Base-by-base conservation (phyloP, 2,113 vertebrate genomes). In the Lycaon pictus region DNA sequence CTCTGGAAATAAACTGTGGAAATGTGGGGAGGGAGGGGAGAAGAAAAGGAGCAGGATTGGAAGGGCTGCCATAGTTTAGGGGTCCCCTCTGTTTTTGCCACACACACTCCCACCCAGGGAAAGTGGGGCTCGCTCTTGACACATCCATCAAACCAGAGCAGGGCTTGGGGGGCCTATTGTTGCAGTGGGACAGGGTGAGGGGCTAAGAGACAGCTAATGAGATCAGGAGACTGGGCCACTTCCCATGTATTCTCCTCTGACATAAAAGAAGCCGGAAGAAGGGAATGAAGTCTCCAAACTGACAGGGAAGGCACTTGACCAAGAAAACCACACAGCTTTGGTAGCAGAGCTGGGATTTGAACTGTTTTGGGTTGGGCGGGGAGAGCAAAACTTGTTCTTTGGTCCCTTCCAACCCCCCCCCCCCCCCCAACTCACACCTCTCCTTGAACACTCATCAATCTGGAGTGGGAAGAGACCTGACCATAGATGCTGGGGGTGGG, bases 1-100 rank as follows among this genome's bases (percentile, higher is more conserved):
- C 19, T 81, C 82, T 6, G 11, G 71, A 71, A 84, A 88, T 96
- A 93, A 94, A 85, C 77, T 77, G 79, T 82, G 58, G 65, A 87
- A 37, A 48, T 69, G 27, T 8, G 17, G 67, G 35, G 22, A 58
- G 65, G 43, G 51, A 2, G 3, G 23, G 23, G 29, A 29, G 35
- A 53, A 76, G 27, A 19, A 56, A 76, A 67, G 20, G 27, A 27
- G 51, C 5, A 7, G 1, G 53, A 20, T 29, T 23, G 11, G 62
- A 53, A 83, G 58, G 48, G 72, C 17, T 7, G 9, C 23, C 4
- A 0, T 37, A 51, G 65, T 27, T 55, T 25, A 29, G 43, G 25
- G n/a, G 72, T 80, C 32, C 15, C 85, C 69, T 51, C 43, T 79
- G 69, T 16, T 63, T 29, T 43, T 90, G 29, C 23, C 9, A 27